Percentiles rank a stretch among this genome's conserved stretches.
phyloP scores from a whole-genome alignment of 1,140 invertebrate genomes.

The Papilio helenus region DNA sequence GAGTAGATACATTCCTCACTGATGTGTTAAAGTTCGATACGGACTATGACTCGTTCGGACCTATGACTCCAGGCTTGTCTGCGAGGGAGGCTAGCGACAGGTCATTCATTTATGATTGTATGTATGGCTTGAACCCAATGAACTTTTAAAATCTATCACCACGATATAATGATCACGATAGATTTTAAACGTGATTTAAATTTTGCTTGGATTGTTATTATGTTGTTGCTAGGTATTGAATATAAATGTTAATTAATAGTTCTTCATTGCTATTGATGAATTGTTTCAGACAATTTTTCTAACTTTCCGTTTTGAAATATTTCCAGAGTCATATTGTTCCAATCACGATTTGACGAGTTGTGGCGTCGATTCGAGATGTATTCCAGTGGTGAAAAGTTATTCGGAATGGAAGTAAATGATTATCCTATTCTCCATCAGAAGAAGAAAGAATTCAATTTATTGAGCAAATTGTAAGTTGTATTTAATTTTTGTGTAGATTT shows the following conservation, averaged over 20 bases:
- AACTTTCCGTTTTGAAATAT: background rate
- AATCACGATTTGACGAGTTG: slow-evolving; percentile 91
- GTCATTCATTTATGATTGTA: slow-evolving; percentile 55
- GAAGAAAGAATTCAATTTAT: slow-evolving; percentile 92
- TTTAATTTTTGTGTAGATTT: background rate
- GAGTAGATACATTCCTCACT: slow-evolving; percentile 86
- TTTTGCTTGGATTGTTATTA: background rate
- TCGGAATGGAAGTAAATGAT: slow-evolving; percentile 90
- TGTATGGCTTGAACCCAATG: background rate
- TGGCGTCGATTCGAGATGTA: slow-evolving; percentile 91
- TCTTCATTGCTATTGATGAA: background rate
- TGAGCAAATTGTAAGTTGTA: slow-evolving; percentile 89
- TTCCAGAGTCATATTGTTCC: slow-evolving; percentile 86
- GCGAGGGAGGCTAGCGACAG: slow-evolving; percentile 93
- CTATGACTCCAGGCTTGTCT: slow-evolving; percentile 91
- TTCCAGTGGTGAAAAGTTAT: slow-evolving; percentile 91
- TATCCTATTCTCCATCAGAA: slow-evolving; percentile 90
- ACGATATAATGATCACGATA: no score
- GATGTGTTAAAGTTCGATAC: slow-evolving; percentile 88
- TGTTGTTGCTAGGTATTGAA: background rate
- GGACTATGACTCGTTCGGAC: slow-evolving; percentile 90
- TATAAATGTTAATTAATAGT: background rate
- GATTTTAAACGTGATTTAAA: no score
- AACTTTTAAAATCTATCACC: no score
- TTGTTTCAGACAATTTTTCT: slow-evolving; percentile 63